Evolutionary conservation across 2,113 vertebrate genomes (phyloP), one percentile per base, ranked within the genome.

Genomic region (Ageneiosus marmoratus): DNA sequence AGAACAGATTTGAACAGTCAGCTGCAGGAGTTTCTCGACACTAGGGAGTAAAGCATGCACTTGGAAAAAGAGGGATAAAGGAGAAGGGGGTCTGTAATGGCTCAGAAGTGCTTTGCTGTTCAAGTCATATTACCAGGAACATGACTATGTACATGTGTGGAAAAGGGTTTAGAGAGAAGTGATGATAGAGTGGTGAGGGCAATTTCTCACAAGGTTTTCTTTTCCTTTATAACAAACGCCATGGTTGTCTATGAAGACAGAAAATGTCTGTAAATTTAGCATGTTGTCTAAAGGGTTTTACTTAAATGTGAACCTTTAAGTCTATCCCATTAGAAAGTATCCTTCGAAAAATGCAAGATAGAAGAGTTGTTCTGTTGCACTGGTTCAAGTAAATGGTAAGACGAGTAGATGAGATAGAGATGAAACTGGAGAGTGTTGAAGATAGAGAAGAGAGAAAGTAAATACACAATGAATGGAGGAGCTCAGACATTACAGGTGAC

Each of bases 21-120:
- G 85, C 85, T 88, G 85, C 83, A 82, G 60, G 80, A 85, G 82
- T 83, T 85, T 87, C 77, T 74, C 48, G 78, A 77, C 86, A 89
- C 85, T 3, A 41, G 77, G 86, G 84, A 89, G 80, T 81, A 88
- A 84, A 89, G 81, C 81, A 53, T 83, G 84, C 75, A 85, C 83
- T 86, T 84, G 79, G 60, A 86, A 16, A 48, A 24, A 69, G 51
- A 60, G 69, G 67, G 29, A 46, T 67, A 56, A 44, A 29, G 48
- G 29, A 37, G 46, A 63, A 69, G 24, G 60, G 81, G 77, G 69
- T 65, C 50, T 84, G 46, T 84, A 86, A 87, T 88, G 85, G 85
- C 82, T 84, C 79, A 86, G 65, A 87, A 90, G 87, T 27, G 34
- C 83, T 86, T 85, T 89, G 89, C 85, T 85, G 80, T 85, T 84